A percentile compares a stretch with the other conserved stretches of the same genome.
phyloP scores from a whole-genome alignment of 2,113 vertebrate genomes.

The Promerops cafer region DNA sequence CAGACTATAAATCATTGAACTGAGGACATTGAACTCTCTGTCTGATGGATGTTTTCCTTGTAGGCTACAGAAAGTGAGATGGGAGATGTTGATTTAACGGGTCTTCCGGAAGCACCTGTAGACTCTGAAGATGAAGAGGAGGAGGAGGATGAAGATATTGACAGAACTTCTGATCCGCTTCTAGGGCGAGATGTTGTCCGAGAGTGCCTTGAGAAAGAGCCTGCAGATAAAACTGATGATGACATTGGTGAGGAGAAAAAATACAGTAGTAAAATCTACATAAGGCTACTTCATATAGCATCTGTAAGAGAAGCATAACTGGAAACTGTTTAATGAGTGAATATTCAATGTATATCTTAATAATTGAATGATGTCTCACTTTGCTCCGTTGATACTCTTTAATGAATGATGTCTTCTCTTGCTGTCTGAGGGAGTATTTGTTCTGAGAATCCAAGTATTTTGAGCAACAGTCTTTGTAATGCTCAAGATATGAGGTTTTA shows the following conservation, averaged over 20 bases:
- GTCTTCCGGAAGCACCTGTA: slow-evolving; percentile 91
- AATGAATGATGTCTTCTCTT: neutral
- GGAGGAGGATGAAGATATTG: slow-evolving; percentile 95
- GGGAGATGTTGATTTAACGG: slow-evolving; percentile 94
- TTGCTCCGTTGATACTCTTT: neutral
- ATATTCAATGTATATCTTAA: neutral
- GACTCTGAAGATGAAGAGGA: slow-evolving; percentile 98
- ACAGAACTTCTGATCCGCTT: slow-evolving; percentile 86
- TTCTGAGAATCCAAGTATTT: neutral
- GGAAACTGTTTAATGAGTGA: neutral
- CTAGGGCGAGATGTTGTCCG: slow-evolving; percentile 89
- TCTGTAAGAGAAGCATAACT: neutral
- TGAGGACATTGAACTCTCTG: neutral
- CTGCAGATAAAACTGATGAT: slow-evolving; percentile 91
- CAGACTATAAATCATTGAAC: neutral
- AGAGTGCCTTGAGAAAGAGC: slow-evolving; percentile 96
- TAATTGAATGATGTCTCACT: neutral
- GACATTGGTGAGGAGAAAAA: slow-evolving; percentile 83
- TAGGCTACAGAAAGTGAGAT: slow-evolving; percentile 96
- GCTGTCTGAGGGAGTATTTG: neutral
- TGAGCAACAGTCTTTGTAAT: neutral
- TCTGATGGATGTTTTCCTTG: neutral
- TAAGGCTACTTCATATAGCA: neutral
- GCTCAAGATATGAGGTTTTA: neutral
- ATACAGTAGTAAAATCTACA: neutral